These are phyloP conservation scores for Sebastes nivosus DNA, from an alignment of 2,797 vertebrate species.

Conservation along the genomic window DNA sequence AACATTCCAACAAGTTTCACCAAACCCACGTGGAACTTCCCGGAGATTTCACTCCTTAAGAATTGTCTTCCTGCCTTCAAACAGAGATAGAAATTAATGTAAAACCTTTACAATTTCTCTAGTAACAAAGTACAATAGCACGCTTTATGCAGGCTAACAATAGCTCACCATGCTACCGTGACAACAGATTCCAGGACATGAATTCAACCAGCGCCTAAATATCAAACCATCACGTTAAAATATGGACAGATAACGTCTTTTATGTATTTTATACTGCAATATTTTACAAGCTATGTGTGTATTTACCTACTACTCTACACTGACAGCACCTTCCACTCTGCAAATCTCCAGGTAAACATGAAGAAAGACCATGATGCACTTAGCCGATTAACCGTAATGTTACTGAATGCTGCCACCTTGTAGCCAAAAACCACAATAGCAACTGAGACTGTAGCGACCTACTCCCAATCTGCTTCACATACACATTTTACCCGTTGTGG, in stretches of 20 bases:
- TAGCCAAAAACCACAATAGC: neutral
- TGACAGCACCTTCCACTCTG: neutral
- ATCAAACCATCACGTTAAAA: neutral
- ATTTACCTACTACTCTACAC: neutral
- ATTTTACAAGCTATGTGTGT: neutral
- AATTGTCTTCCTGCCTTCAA: accelerated
- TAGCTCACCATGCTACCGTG: neutral
- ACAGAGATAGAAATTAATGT: neutral
- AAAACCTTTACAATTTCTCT: neutral
- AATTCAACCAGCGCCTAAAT: too few relatives aligned
- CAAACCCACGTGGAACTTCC: neutral
- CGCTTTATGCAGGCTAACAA: neutral
- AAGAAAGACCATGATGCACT: neutral
- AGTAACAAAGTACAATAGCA: neutral
- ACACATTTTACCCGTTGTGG: neutral
- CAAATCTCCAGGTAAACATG: neutral
- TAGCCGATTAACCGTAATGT: neutral
- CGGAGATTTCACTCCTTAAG: neutral
- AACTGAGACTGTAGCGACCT: neutral
- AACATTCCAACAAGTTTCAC: neutral
- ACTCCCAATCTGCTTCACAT: neutral
- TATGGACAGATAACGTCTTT: neutral
- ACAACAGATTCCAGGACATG: neutral
- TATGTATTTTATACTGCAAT: neutral
- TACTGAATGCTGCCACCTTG: neutral